Percentiles rank a stretch among this genome's conserved stretches.
Conservation (phyloP, 1,140 invertebrate genomes). For the Leptopilina clavipes region DNA sequence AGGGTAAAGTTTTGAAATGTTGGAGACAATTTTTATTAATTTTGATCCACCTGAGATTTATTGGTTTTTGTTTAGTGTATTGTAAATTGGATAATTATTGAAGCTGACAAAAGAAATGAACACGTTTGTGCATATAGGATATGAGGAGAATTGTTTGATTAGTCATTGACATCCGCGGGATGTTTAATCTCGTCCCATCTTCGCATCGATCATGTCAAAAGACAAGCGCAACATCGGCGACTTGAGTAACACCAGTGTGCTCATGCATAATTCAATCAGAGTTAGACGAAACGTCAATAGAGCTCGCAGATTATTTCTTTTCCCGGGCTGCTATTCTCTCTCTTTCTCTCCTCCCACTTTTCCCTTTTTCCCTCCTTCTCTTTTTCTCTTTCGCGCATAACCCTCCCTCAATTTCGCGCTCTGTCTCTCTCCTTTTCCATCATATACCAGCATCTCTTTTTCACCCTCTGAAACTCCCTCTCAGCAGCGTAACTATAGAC, state of each 20-base stretch:
- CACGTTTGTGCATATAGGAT: not conserved
- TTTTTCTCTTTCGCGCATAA: conserved; percentile 36
- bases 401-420: conserved; percentile 53
- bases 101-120: not conserved
- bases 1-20: no score
- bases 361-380: conserved; percentile 47
- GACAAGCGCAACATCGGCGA: conserved; percentile 44
- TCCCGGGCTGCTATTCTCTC: conserved; percentile 72
- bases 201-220: conserved; percentile 29
- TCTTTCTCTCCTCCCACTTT: conserved; percentile 50
- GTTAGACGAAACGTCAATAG: conserved; percentile 77
- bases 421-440: conserved; percentile 57
- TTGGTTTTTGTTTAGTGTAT: no score
- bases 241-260: conserved; percentile 70
- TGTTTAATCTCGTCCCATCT: conserved; percentile 19
- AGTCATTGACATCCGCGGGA: conserved; percentile 12
- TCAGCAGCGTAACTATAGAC: conserved; percentile 50
- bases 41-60: no score
- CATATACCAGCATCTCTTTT: conserved; percentile 47
- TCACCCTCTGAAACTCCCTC: conserved; percentile 58
- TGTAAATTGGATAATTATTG: no score
- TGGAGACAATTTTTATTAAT: no score
- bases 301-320: conserved; percentile 77
- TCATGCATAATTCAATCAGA: conserved; percentile 77
- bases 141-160: not conserved